These are phyloP conservation scores for Danio choprae DNA, from an alignment of 2,797 vertebrate genomes.

Conservation along the genomic window DNA sequence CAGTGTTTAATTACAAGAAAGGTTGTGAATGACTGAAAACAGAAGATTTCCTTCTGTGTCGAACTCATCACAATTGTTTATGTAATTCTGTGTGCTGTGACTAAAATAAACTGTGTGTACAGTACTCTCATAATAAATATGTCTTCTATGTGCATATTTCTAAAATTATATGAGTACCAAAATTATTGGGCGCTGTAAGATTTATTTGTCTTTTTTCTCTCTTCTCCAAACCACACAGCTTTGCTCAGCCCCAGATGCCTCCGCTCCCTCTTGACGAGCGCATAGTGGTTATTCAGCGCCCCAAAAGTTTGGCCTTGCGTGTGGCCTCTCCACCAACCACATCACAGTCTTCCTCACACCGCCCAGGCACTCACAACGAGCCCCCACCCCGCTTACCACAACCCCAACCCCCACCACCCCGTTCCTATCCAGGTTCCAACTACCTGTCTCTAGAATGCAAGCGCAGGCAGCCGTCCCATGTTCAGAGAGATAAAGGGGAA, in stretches of 20 bases:
- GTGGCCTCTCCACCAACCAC: slow-evolving; percentile 75
- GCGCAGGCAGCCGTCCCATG: slow-evolving; percentile 69
- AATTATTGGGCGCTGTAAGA: background rate
- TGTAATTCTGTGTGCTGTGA: slow-evolving; percentile 35
- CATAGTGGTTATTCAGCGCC: slow-evolving; percentile 83
- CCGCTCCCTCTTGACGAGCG: slow-evolving; percentile 85
- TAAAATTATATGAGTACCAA: slow-evolving; percentile 10
- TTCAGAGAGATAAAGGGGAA: slow-evolving; percentile 72
- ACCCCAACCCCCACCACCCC: slow-evolving; percentile 65
- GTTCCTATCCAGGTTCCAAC: slow-evolving; percentile 69
- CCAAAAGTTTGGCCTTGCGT: slow-evolving; percentile 80
- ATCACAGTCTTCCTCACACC: slow-evolving; percentile 73
- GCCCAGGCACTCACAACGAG: slow-evolving; percentile 70
- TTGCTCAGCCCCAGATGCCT: slow-evolving; percentile 81
- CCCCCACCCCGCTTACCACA: slow-evolving; percentile 67
- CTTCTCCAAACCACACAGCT: slow-evolving; percentile 65
- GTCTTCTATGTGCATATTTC: background rate
- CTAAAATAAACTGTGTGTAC: slow-evolving; percentile 49
- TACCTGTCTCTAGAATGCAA: slow-evolving; percentile 78
- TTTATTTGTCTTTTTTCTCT: slow-evolving; percentile 55
- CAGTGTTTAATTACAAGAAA: slow-evolving; percentile 56
- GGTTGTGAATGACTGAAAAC: slow-evolving; percentile 60
- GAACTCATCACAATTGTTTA: slow-evolving; percentile 58
- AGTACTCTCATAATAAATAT: slow-evolving; percentile 19
- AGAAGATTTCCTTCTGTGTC: slow-evolving; percentile 62